Evolutionary conservation across 1,140 invertebrate species (phyloP).

Genomic region (Saccostrea glomerata): DNA sequence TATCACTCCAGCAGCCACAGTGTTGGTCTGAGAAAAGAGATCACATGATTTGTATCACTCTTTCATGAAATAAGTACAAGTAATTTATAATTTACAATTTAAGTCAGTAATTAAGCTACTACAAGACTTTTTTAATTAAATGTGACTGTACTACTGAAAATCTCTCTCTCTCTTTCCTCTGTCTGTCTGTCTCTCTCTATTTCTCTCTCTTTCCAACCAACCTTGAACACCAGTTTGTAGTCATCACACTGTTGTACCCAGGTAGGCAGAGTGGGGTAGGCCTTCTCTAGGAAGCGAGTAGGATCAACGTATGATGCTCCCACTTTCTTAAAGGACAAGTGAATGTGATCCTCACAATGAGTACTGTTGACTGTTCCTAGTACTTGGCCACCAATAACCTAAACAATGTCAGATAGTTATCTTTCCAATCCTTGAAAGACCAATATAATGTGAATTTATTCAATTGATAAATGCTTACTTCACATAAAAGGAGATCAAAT

Average conservation of each 20-base stretch:
- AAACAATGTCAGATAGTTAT: neutral
- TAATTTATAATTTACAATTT: too few relatives aligned
- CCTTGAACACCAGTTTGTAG: slow-evolving; percentile 67
- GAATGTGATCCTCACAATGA: slow-evolving; percentile 63
- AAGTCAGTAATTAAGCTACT: too few relatives aligned
- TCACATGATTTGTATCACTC: neutral
- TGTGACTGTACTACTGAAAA: too few relatives aligned
- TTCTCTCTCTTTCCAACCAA: slow-evolving; percentile 37
- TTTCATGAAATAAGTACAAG: too few relatives aligned
- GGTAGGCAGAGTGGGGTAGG: slow-evolving; percentile 52
- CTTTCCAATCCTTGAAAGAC: too few relatives aligned
- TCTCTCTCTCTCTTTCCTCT: too few relatives aligned
- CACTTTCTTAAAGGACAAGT: slow-evolving; percentile 60
- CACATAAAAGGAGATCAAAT: too few relatives aligned
- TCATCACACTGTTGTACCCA: slow-evolving; percentile 68
- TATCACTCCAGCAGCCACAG: slow-evolving; percentile 57
- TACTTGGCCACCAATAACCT: slow-evolving; percentile 62
- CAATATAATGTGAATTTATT: neutral
- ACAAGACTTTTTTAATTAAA: too few relatives aligned
- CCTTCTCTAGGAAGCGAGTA: slow-evolving; percentile 59
- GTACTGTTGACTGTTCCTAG: slow-evolving; percentile 58
- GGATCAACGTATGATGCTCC: slow-evolving; percentile 57
- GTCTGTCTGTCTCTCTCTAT: too few relatives aligned
- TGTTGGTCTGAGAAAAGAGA: slow-evolving; percentile 51
- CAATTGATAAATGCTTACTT: neutral